phyloP scores from a whole-genome alignment of 1,140 invertebrate genomes.

The Campoletis sonorensis region DNA sequence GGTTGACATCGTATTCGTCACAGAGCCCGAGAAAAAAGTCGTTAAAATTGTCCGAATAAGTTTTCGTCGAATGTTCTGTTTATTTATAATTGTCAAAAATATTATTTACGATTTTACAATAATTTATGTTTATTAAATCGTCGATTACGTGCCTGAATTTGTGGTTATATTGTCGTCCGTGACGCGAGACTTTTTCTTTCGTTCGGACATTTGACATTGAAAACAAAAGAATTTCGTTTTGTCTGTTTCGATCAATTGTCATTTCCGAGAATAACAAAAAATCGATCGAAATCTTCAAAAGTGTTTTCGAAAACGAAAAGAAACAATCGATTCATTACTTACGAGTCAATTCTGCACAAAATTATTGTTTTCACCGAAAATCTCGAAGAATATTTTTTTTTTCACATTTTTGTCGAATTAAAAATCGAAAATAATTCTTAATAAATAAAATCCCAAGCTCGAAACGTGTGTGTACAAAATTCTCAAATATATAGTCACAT shows the following conservation, averaged over 20 bases:
- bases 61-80: conserved; percentile 27
- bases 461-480: too few relatives aligned
- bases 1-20: conserved; percentile 39
- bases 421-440: too few relatives aligned
- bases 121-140: conserved; percentile 25
- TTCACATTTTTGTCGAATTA: too few relatives aligned
- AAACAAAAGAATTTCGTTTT: neutral
- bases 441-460: too few relatives aligned
- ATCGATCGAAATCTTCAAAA: too few relatives aligned
- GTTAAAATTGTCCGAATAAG: conserved; percentile 49
- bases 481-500: too few relatives aligned
- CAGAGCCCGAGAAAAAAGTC: conserved; percentile 51
- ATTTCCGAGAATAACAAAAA: too few relatives aligned
- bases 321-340: too few relatives aligned
- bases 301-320: too few relatives aligned
- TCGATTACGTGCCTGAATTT: neutral
- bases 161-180: neutral
- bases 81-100: neutral
- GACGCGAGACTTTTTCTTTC: neutral
- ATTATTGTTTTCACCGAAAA: too few relatives aligned
- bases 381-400: too few relatives aligned
- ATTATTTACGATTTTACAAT: neutral
- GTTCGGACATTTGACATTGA: neutral
- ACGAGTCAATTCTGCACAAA: too few relatives aligned
- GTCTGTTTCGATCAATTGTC: neutral